Conservation (phyloP, 2,888 invertebrate genomes). For the Microplitis deprimator region DNA sequence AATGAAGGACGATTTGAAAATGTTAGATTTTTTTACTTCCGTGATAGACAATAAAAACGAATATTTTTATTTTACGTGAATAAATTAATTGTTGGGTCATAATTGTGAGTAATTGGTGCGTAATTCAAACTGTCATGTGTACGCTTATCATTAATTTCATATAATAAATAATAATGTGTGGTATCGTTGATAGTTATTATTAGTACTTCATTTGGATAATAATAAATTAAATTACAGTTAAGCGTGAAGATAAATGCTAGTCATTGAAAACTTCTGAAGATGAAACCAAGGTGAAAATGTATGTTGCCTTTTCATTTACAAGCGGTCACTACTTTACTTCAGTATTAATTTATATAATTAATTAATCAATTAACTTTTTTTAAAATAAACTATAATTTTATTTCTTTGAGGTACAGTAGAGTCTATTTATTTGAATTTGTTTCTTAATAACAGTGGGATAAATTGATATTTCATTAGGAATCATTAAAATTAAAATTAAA, state of each 20-base stretch:
- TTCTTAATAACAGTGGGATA: too few species aligned
- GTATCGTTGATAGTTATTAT: neutral
- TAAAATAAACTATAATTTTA: too few species aligned
- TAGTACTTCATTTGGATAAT: neutral
- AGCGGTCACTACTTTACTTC: too few species aligned
- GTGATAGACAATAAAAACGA: neutral
- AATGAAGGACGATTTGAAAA: slow-evolving; percentile 13
- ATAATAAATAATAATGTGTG: neutral
- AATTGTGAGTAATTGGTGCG: too few species aligned
- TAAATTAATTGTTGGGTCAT: neutral
- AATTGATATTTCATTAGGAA: too few species aligned
- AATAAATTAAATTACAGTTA: neutral
- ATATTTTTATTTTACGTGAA: neutral
- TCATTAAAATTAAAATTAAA: too few species aligned
- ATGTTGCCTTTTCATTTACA: neutral
- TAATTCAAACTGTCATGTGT: too few species aligned
- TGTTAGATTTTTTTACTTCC: neutral
- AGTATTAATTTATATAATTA: too few species aligned
- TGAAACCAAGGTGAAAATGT: neutral
- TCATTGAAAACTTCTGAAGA: neutral
- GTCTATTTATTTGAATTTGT: too few species aligned
- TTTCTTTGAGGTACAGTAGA: too few species aligned
- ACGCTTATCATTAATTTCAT: neutral
- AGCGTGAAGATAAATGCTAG: neutral
- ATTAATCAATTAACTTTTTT: too few species aligned